phyloP scores from a whole-genome alignment of 2,113 vertebrate species.

The Salvelinus sp. region DNA sequence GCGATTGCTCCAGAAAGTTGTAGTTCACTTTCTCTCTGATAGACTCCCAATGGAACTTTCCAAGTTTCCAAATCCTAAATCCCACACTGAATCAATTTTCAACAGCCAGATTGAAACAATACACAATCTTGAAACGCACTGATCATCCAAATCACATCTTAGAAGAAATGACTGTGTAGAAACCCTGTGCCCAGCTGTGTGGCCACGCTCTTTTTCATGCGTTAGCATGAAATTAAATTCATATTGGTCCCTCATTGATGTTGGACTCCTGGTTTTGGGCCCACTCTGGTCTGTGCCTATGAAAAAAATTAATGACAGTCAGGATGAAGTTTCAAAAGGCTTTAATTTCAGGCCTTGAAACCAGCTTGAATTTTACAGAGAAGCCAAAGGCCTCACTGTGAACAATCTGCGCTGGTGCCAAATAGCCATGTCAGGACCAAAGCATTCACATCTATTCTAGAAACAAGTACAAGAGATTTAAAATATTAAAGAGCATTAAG shows the following conservation, averaged over 20 bases:
- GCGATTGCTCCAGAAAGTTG: no score
- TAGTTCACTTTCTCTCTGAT: no score
- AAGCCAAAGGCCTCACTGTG: not conserved
- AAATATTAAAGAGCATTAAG: no score
- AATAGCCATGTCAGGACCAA: not conserved
- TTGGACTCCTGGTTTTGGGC: slow-evolving; percentile 7
- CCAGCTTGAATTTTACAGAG: not conserved
- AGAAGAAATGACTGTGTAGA: not conserved
- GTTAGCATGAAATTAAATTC: slow-evolving; percentile 19
- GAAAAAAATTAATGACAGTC: slow-evolving; percentile 8
- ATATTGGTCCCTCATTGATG: slow-evolving; percentile 16
- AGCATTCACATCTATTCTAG: slow-evolving; percentile 2
- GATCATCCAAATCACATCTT: slow-evolving; percentile 15
- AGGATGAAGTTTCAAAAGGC: slow-evolving; percentile 18
- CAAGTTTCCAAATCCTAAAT: not conserved
- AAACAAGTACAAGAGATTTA: not conserved
- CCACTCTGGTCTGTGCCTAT: not conserved
- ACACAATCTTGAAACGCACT: not conserved
- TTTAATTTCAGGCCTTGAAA: slow-evolving; percentile 1
- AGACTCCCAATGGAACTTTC: no score
- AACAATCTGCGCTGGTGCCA: no score
- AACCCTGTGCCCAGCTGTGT: slow-evolving; percentile 4
- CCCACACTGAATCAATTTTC: slow-evolving; percentile 4
- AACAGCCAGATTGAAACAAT: slow-evolving; percentile 4
- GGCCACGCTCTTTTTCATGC: not conserved